Evolutionary conservation across 1,140 invertebrate species (phyloP).

Genomic region (Lepidotrigona ventralis): DNA sequence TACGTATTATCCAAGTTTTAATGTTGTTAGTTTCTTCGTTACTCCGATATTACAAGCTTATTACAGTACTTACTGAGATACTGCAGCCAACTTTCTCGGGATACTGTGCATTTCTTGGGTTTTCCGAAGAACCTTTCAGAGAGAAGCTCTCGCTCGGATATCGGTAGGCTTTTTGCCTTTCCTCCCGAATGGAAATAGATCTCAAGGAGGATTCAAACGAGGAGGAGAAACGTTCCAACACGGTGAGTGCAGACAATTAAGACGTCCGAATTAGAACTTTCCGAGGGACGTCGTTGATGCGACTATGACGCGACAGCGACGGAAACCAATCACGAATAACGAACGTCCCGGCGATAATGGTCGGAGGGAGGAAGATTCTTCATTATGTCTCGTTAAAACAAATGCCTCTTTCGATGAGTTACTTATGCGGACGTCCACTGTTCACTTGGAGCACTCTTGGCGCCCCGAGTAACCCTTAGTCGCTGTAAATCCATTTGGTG

Average conservation of each 20-base stretch:
- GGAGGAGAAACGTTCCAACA: background rate
- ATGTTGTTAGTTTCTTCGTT: background rate
- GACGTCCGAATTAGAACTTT: conserved; percentile 6
- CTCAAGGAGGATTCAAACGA: background rate
- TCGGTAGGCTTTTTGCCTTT: too few relatives aligned
- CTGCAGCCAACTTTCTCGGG: background rate
- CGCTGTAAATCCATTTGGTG: conserved; percentile 48
- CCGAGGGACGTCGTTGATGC: background rate
- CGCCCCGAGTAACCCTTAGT: conserved; percentile 31
- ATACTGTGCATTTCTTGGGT: background rate
- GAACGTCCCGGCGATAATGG: conserved; percentile 2
- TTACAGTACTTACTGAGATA: too few relatives aligned
- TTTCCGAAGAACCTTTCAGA: background rate
- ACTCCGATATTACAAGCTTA: too few relatives aligned
- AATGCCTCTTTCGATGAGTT: conserved; percentile 26
- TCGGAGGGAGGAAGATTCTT: conserved; percentile 6
- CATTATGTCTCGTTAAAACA: conserved; percentile 32
- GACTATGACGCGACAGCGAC: background rate
- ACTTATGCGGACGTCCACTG: conserved; percentile 24
- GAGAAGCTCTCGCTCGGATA: too few relatives aligned
- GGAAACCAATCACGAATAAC: conserved; percentile 17
- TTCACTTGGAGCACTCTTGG: conserved; percentile 47
- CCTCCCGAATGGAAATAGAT: too few relatives aligned
- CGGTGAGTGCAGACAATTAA: background rate
- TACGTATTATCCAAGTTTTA: background rate